These are phyloP conservation scores for Drosophila rhopaloa DNA, from an alignment of 1,140 invertebrate species.

Conservation along the genomic window DNA sequence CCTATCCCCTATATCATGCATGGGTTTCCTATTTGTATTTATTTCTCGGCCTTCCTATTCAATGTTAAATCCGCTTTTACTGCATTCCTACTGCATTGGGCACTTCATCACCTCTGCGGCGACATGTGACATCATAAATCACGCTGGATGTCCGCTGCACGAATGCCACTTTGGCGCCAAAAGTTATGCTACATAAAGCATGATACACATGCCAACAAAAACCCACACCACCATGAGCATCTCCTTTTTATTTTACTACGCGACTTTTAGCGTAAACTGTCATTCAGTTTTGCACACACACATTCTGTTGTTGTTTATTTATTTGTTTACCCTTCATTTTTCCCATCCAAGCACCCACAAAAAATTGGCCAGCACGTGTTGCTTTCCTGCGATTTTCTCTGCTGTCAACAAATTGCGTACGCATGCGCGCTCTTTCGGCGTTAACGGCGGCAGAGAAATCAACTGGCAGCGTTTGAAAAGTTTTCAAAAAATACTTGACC, in stretches of 20 bases:
- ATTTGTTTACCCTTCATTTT: conserved; percentile 63
- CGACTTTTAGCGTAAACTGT: conserved; percentile 70
- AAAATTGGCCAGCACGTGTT: conserved; percentile 64
- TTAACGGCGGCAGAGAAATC: conserved; percentile 18
- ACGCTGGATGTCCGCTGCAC: conserved; percentile 43
- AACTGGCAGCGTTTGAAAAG: conserved; percentile 33
- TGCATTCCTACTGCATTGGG: conserved; percentile 37
- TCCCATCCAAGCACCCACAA: conserved; percentile 15
- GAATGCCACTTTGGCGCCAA: conserved; percentile 69
- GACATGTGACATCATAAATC: conserved; percentile 62
- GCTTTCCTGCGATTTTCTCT: conserved; percentile 49
- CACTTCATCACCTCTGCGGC: conserved; percentile 57
- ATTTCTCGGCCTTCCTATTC: conserved; percentile 9
- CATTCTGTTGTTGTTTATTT: conserved; percentile 58
- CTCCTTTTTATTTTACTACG: conserved; percentile 47
- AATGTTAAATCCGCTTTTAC: conserved; percentile 20
- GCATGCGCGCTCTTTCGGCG: conserved; percentile 65
- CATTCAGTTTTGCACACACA: conserved; percentile 60
- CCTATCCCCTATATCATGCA: conserved; percentile 14
- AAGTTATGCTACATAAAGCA: conserved; percentile 70
- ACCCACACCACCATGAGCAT: conserved; percentile 3
- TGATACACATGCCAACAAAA: conserved; percentile 32
- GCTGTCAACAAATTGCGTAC: conserved; percentile 51
- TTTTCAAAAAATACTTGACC: conserved; percentile 68
- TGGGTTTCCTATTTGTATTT: not conserved